Evolutionary conservation across 2,888 invertebrate species (phyloP).

Genomic region (Trilocha varians): DNA sequence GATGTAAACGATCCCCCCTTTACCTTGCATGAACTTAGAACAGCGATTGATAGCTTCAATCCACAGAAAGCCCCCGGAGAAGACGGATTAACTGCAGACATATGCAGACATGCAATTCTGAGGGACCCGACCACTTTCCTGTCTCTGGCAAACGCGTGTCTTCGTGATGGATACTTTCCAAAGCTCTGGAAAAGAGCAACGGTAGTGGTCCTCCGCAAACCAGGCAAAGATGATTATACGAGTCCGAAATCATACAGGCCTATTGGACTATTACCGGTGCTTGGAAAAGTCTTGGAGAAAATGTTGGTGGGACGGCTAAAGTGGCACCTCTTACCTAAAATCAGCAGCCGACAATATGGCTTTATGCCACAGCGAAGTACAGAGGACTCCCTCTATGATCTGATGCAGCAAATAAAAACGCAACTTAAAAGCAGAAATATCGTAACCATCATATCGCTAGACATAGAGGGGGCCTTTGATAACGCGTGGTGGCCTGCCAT

Average conservation of each 20-base stretch:
- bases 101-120: slow-evolving; percentile 7
- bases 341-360: slow-evolving; percentile 1
- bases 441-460: slow-evolving; percentile 4
- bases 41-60: slow-evolving; percentile 1
- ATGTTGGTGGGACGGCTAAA: background rate
- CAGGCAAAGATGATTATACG: slow-evolving; percentile 2
- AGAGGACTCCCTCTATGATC: no score
- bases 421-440: slow-evolving; percentile 3
- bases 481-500: no score
- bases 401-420: background rate
- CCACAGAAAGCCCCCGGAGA: slow-evolving; percentile 14
- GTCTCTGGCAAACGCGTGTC: no score
- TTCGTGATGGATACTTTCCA: slow-evolving; percentile 6
- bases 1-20: slow-evolving; percentile 7
- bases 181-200: slow-evolving; percentile 7
- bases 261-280: slow-evolving; percentile 6
- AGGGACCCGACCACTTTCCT: background rate
- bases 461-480: no score
- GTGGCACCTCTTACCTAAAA: background rate
- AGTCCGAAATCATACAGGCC: slow-evolving; percentile 6
- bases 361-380: slow-evolving; percentile 1
- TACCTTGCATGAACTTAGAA: slow-evolving; percentile 7
- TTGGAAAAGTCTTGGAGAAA: slow-evolving; percentile 7
- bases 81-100: slow-evolving; percentile 15
- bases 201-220: slow-evolving; percentile 3